Base-by-base conservation (phyloP, 2,797 vertebrate species). In the Centroberyx gerrardi region DNA sequence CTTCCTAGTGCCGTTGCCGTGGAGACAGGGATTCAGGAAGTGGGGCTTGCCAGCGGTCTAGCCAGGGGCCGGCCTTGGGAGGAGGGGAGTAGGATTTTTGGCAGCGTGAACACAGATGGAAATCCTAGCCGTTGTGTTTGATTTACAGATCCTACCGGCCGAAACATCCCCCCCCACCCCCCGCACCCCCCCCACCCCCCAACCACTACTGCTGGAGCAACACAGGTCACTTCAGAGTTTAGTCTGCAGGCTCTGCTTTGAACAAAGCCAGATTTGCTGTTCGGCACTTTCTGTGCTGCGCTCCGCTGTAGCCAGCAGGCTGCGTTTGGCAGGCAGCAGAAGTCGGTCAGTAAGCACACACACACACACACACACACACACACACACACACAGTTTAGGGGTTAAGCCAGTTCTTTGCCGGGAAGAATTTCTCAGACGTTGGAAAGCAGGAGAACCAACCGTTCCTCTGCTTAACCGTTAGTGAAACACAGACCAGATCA, bases 11-110 rank as follows among this genome's bases (percentile, higher is more conserved):
- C 51, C 1, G 84, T 92, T 92, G 84, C 87, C 62, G 36, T 78
- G 84, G 89, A 76, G 78, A 90, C 64, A 1, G 44, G 79, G 85
- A 74, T 85, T 75, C 82, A 90, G 90, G 90, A 92, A 88, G 84
- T 80, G 74, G 78, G 81, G 52, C 40, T 86, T 84, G 89, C 83
- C 80, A 79, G 86, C 12, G 54, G 83, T 84, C 62, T 61, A 71
- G 36, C 65, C 74, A 27, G 84, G 63, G 86, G 83, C 82, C 80
- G 54, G 80, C 62, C 44, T 71, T 1, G 5, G 81, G 61, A 55
- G 75, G 62, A 52, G 65, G 55, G 73, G 66, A 51, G 77, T 10
- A 38, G 74, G 48, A 44, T 64, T 58, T 78, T 62, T 76, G 72
- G 85, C 84, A 84, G 76, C 42, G 22, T 42, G 2, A 28, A 67